Evolutionary conservation across 2,797 vertebrate species (phyloP).

Genomic region (Sphenopsis melanotis): DNA sequence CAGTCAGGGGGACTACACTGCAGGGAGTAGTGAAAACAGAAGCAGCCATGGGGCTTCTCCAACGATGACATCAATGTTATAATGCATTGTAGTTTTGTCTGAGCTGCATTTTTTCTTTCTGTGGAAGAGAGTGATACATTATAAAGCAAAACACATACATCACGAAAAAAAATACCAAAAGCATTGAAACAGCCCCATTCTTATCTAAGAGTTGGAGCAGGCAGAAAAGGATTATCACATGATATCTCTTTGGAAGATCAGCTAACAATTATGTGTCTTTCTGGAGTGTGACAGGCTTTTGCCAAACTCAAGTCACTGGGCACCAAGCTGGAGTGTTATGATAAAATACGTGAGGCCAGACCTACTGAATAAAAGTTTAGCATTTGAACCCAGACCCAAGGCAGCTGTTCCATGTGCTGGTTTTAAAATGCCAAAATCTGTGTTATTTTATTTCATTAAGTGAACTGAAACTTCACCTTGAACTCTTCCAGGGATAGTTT

Average conservation of each 20-base stretch:
- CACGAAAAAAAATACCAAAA: neutral
- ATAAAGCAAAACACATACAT: neutral
- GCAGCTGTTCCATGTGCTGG: neutral
- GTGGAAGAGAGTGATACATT: neutral
- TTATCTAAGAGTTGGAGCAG: neutral
- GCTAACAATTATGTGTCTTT: neutral
- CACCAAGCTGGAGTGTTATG: neutral
- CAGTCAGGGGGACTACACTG: neutral
- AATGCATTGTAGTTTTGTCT: neutral
- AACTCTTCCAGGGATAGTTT: neutral
- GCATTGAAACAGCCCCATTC: neutral
- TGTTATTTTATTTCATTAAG: neutral
- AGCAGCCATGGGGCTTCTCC: neutral
- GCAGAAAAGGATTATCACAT: neutral
- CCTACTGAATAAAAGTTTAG: neutral
- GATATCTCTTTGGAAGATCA: neutral
- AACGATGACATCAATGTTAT: neutral
- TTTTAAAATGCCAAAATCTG: slow-evolving; percentile 5
- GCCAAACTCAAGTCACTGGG: neutral
- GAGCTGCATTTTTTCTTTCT: neutral
- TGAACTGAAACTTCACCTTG: neutral
- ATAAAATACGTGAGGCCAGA: neutral
- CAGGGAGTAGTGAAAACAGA: neutral
- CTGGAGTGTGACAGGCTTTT: neutral
- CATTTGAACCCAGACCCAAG: neutral